Base-by-base conservation (phyloP, 2,113 vertebrate species). In the Mellivora capensis region DNA sequence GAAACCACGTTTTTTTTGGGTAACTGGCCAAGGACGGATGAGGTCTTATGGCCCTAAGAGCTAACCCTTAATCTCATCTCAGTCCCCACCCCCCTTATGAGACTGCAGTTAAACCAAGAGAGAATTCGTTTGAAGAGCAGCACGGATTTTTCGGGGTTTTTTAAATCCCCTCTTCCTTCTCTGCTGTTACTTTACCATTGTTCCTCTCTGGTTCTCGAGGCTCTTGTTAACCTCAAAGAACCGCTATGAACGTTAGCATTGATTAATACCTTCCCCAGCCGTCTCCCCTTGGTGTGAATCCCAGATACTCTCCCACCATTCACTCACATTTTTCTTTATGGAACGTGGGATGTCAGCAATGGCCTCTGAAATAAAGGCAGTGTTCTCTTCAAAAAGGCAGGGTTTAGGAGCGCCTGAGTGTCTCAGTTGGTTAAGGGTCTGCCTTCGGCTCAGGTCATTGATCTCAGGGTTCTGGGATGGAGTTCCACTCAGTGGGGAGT, bases 371-470 rank as follows among this genome's bases (percentile, higher is more conserved):
- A 59, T 76, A 86, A 90, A 72, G 71, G 39, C 37, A 42, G 8
- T 92, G 37, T 97, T 95, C 88, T 90, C 80, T 88, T 93, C 49
- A 81, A 83, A 97, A 64, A 97, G 23, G 85, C 93, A 96, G 89
- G 31, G 25, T 93, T 97, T 90, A 88, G 87, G 72, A 25, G 72
- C 14, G 0, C 39, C 42, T 9, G 25, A 13, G 39, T 29, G 39
- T 23, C 23, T 74, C 71, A 14, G 39, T 74, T 6, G 12, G 39
- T 13, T 25, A 57, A 57, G 39, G 6, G 13, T 74, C 39, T 74
- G 39, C 25, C 39, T 44, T 74, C 1, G 13, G 42, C 72, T 76
- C 42, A 47, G 42, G 42, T 44, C 13, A 6, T 27, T 44, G 39
- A 76, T 44, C 72, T 17, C 27, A 29, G 13, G 25, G 25, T 29